Base-by-base conservation (phyloP, 2,888 invertebrate genomes). In the Rhamnusium bicolor region DNA sequence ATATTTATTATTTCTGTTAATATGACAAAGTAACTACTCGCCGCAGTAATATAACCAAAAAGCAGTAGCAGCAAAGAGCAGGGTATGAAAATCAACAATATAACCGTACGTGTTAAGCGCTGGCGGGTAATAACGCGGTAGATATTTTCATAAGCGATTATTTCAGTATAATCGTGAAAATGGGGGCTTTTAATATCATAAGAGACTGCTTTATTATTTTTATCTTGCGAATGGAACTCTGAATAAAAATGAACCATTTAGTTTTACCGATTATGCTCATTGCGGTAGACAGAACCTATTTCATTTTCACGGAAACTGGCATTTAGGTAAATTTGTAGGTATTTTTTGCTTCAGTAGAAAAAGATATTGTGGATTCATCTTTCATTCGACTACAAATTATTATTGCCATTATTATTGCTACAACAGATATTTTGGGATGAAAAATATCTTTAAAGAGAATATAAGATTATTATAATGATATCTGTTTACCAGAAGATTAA, bases 141-240 rank as follows among this genome's bases (percentile, higher is more conserved):
- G 85, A 85, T 86, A 86, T 86, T 86, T 86, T 85, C 86, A 84
- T 85, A 85, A 85, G 84, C 86, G 86, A 86, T 86, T 86, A 86
- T 86, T 85, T 81, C 82, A 78, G 84, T 78, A 83, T 86, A 86
- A 86, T 86, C 85, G 84, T 80, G 81, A 82, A 80, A 85, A 85
- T 80, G 83, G 82, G n/a, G 79, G 84, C 83, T 84, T 85, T 86
- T 86, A 86, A 85, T 85, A 86, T 83, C 85, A 80, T 85, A 85
- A 84, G 84, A 84, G 85, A 84, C 84, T 84, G 85, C 84, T 86
- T 86, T 86, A 86, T 86, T 86, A 85, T 86, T 86, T 86, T 86
- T 85, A 86, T 86, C 86, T 83, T 65, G 71, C 78, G 77, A 80
- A 80, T 81, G 78, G 80, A 78, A 77, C 75, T 69, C 76, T 75